Percentiles rank a stretch among this genome's conserved stretches.
phyloP scores from a whole-genome alignment of 2,888 invertebrate species.

The Phortica magna region DNA sequence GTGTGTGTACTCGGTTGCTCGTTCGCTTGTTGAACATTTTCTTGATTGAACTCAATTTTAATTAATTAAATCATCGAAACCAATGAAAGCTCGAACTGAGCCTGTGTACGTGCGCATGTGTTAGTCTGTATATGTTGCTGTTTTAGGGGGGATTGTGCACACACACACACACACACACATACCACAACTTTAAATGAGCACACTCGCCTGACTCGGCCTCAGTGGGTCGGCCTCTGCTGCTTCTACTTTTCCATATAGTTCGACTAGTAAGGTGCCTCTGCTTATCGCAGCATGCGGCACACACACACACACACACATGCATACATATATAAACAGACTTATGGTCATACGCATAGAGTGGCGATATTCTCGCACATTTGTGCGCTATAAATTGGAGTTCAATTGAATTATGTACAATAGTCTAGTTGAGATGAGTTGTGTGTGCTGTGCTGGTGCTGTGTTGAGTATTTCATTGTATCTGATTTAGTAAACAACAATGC shows the following conservation, averaged over 20 bases:
- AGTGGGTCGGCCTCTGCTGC: background rate
- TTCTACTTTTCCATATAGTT: background rate
- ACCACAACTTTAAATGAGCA: constrained; percentile 6
- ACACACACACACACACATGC: constrained; percentile 29
- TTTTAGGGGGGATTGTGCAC: constrained; percentile 50
- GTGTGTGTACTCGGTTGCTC: constrained; percentile 41
- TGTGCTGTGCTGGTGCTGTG: constrained; percentile 49
- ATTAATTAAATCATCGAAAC: constrained; percentile 73
- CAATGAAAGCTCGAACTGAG: constrained; percentile 43
- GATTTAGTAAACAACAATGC: constrained; percentile 56
- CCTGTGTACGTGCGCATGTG: constrained; percentile 25
- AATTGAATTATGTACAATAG: constrained; percentile 74
- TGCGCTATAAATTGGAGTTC: constrained; percentile 68
- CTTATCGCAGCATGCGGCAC: constrained; percentile 40
- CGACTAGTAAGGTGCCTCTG: constrained; percentile 30
- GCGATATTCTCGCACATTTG: constrained; percentile 39
- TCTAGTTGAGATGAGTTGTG: constrained; percentile 62
- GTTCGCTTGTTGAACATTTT: constrained; percentile 42
- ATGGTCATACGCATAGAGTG: constrained; percentile 26
- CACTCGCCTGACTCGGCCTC: background rate
- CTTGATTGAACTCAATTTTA: constrained; percentile 73
- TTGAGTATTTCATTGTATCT: constrained; percentile 44
- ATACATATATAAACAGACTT: constrained; percentile 24
- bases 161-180: background rate
- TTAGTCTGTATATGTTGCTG: constrained; percentile 43